Base-by-base conservation (phyloP, 2,888 invertebrate species). In the Nycteola revayana region DNA sequence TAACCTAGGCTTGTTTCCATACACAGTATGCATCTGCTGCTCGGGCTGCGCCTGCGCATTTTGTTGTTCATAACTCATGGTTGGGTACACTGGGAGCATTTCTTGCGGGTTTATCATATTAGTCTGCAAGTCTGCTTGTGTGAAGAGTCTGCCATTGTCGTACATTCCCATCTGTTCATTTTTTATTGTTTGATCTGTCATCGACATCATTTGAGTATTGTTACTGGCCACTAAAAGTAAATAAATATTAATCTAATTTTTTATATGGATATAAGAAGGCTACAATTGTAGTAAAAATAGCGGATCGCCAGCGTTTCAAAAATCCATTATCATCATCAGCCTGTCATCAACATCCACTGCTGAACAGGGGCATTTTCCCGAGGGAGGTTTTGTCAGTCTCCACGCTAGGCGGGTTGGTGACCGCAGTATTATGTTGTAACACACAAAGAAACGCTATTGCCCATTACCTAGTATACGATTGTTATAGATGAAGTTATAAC, bases 81-180 rank as follows among this genome's bases (percentile, higher is more conserved):
- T 60, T 25, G 77, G 61, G 46, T 79, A 79, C 32, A 76, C 46
- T 10, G 80, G 62, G 45, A 82, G 44, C 62, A 83, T 73, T 17
- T 83, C 84, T 36, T 75, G 75, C 30, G 60, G 63, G 65, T 49
- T 75, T 62, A 67, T 74, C 50, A 75, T 79, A 66, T 61, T 87
- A 50, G 60, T 77, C 40, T 78, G 80, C 46, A 89, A 56, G n/a
- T 84, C 76, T 9, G 80, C 56, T 46, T 82, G 83, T 7, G 65
- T 53, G 58, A 70, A 89, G 52, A 83, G 56, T 22, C 81, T 66
- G 24, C 73, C 70, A 47, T 67, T 80, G 29, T 79, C 77, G 52
- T 79, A 86, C 71, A 85, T 74, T 28, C 77, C 73, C 68, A 83
- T 83, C 48, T 85, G 83, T 49, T 87, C 87, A 50, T 72, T 82